A percentile compares a stretch with the other conserved stretches of the same genome.
Evolutionary conservation across 2,797 vertebrate species (phyloP).

Genomic region (Danio jaintianensis): DNA sequence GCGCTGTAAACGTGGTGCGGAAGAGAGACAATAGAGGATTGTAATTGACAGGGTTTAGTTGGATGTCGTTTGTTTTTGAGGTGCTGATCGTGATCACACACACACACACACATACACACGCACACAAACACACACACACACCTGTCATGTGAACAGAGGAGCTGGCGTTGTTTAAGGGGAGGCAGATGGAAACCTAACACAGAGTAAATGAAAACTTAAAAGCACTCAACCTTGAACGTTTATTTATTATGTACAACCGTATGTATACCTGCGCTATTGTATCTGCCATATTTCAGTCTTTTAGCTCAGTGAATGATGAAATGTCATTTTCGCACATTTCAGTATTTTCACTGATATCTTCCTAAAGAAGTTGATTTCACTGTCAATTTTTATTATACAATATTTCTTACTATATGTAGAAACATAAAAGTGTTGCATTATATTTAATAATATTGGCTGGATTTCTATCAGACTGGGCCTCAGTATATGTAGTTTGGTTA

Average conservation of each 20-base stretch:
- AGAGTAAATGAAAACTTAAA: slow-evolving; percentile 65
- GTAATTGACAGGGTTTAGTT: slow-evolving; percentile 33
- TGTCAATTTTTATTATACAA: background rate
- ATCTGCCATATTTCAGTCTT: background rate
- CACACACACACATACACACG: slow-evolving; percentile 56
- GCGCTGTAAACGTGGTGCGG: background rate
- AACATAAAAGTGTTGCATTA: background rate
- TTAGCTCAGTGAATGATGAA: background rate
- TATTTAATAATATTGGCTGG: background rate
- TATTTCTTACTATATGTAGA: background rate
- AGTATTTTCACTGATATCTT: background rate
- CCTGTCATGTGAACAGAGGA: slow-evolving; percentile 51
- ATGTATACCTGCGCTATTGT: slow-evolving; percentile 9
- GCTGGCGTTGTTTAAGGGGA: slow-evolving; percentile 56
- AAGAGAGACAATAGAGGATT: slow-evolving; percentile 35
- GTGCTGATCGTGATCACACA: slow-evolving; percentile 19
- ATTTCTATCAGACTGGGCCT: background rate
- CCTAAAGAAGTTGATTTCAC: background rate
- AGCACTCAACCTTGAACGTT: slow-evolving; percentile 49
- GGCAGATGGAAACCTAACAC: slow-evolving; percentile 69
- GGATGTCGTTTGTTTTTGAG: slow-evolving; percentile 19
- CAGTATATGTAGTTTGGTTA: too few relatives aligned
- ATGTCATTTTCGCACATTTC: background rate
- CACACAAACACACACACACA: slow-evolving; percentile 45
- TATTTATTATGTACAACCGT: slow-evolving; percentile 43